Evolutionary conservation across 2,797 vertebrate genomes (phyloP).

Genomic region (Bovichtus diacanthus): DNA sequence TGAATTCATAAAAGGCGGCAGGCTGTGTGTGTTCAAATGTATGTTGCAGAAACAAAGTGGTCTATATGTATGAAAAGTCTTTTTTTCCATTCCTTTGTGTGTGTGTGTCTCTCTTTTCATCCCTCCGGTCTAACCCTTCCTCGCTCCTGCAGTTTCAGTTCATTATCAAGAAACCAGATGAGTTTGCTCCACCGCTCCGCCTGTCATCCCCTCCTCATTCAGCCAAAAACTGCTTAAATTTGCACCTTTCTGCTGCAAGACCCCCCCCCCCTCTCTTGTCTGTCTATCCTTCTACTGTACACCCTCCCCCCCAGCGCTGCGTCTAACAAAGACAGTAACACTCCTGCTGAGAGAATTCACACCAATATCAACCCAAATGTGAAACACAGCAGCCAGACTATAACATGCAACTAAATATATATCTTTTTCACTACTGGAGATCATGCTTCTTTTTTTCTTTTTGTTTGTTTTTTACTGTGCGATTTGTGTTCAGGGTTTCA

Average conservation of each 20-base stretch:
- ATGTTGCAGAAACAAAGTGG: slow-evolving; percentile 6
- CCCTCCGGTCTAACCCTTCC: not conserved
- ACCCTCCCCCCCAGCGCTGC: not conserved
- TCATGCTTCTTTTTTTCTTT: fast-evolving
- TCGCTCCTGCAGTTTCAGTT: slow-evolving; percentile 9
- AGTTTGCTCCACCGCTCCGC: slow-evolving; percentile 14
- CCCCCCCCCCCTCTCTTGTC: not conserved
- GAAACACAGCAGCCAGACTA: not conserved
- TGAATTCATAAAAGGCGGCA: slow-evolving; percentile 8
- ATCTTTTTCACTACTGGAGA: not conserved
- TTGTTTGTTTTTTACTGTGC: too few species aligned
- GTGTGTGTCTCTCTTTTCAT: not conserved
- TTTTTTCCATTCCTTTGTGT: slow-evolving; percentile 28
- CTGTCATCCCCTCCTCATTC: slow-evolving; percentile 32
- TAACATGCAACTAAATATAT: not conserved
- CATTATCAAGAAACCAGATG: slow-evolving; percentile 37
- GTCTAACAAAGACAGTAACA: slow-evolving; percentile 7
- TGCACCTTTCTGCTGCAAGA: slow-evolving; percentile 49
- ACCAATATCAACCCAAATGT: not conserved
- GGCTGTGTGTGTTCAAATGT: slow-evolving; percentile 7
- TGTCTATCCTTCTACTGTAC: not conserved
- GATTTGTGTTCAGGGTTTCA: not conserved
- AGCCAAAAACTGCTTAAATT: slow-evolving; percentile 47
- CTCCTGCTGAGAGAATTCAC: slow-evolving; percentile 20
- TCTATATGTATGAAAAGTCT: slow-evolving; percentile 11